Percentiles rank a stretch among this genome's conserved stretches.
phyloP scores from a whole-genome alignment of 1,140 invertebrate species.

The Scylla paramamosain region DNA sequence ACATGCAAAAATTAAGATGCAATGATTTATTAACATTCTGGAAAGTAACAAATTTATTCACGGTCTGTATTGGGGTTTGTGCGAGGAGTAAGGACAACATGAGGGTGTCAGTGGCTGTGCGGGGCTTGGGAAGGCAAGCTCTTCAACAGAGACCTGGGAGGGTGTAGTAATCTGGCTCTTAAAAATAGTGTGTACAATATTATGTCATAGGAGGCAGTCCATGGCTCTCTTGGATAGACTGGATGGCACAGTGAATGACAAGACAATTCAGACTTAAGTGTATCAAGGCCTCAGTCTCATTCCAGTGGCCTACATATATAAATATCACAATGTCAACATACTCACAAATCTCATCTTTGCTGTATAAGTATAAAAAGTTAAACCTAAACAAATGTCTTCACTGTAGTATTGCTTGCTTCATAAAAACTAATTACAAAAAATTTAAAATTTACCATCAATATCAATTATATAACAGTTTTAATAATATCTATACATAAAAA shows the following conservation, averaged over 20 bases:
- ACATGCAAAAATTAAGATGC: conserved; percentile 5
- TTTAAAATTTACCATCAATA: background rate
- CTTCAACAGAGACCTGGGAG: background rate
- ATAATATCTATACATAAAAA: background rate
- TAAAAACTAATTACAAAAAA: conserved; percentile 4
- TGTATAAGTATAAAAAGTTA: background rate
- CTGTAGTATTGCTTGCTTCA: background rate
- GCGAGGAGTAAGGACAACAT: background rate
- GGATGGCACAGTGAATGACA: background rate
- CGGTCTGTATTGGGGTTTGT: background rate
- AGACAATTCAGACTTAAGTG: background rate
- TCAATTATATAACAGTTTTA: background rate
- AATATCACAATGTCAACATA: background rate
- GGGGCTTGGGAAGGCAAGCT: background rate
- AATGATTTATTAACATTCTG: conserved; percentile 6
- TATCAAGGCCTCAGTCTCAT: background rate
- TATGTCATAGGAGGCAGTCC: no score
- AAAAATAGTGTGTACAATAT: background rate
- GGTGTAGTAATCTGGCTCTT: background rate
- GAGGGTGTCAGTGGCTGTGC: background rate
- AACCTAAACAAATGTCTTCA: background rate
- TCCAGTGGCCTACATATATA: background rate
- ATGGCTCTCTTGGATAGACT: background rate
- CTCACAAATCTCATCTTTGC: background rate
- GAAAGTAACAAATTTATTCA: conserved; percentile 14